Conservation (phyloP, 1,140 invertebrate species). For the Papilio polyxenes region DNA sequence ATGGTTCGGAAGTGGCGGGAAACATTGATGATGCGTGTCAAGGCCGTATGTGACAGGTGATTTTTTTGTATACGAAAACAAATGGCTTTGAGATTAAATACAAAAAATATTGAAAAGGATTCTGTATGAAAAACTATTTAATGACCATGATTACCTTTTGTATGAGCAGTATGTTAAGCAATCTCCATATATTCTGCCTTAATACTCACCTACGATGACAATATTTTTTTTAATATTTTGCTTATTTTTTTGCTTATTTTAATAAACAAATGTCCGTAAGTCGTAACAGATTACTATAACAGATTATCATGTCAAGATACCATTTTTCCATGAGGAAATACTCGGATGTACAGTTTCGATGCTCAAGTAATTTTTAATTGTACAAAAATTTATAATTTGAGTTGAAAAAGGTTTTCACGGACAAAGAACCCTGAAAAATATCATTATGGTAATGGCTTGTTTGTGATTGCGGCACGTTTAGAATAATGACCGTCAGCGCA, state of each 20-base stretch:
- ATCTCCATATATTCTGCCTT: background rate
- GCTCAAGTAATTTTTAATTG: background rate
- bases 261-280: no score
- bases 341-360: background rate
- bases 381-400: background rate
- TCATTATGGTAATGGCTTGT: constrained; percentile 5
- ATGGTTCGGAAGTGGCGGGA: constrained; percentile 5
- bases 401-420: background rate
- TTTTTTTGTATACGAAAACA: constrained; percentile 4
- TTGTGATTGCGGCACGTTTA: constrained; percentile 9
- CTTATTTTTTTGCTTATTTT: background rate
- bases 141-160: background rate
- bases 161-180: no score
- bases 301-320: no score
- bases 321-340: no score
- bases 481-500: constrained; percentile 21
- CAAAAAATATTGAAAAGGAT: background rate
- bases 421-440: background rate
- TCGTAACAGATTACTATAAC: no score
- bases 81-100: background rate
- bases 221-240: background rate
- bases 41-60: background rate
- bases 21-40: constrained; percentile 24
- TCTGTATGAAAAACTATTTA: background rate
- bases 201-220: background rate